These are phyloP conservation scores for Lamproptera curius DNA, from an alignment of 2,888 invertebrate species.

Conservation along the genomic window DNA sequence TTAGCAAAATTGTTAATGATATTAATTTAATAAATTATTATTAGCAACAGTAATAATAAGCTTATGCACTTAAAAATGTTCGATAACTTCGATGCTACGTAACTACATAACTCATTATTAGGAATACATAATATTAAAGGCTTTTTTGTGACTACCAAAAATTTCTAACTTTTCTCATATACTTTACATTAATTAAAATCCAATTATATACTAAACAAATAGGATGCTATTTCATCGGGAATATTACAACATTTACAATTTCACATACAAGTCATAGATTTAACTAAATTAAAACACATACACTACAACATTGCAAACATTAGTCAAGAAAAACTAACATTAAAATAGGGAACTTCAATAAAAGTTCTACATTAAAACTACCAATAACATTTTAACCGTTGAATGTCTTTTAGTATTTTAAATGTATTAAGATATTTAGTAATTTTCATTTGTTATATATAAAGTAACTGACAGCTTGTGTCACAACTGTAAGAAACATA, in stretches of 20 bases:
- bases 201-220: not conserved
- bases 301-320: not conserved
- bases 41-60: too few relatives aligned
- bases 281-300: slow-evolving; percentile 4
- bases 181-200: not conserved
- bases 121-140: not conserved
- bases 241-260: slow-evolving; percentile 1
- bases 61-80: too few relatives aligned
- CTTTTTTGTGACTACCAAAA: not conserved
- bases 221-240: not conserved
- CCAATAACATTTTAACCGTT: not conserved
- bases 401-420: not conserved
- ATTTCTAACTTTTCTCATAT: not conserved
- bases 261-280: not conserved
- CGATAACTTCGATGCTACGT: too few relatives aligned
- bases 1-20: slow-evolving; percentile 2
- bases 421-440: too few relatives aligned
- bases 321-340: too few relatives aligned
- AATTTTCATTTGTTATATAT: too few relatives aligned
- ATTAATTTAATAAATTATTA: slow-evolving; percentile 1
- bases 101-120: not conserved
- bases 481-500: too few relatives aligned
- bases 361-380: too few relatives aligned
- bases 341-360: too few relatives aligned
- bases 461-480: too few relatives aligned